These are phyloP conservation scores for Circaetus gallicus DNA, from an alignment of 2,113 vertebrate species.

Conservation along the genomic window DNA sequence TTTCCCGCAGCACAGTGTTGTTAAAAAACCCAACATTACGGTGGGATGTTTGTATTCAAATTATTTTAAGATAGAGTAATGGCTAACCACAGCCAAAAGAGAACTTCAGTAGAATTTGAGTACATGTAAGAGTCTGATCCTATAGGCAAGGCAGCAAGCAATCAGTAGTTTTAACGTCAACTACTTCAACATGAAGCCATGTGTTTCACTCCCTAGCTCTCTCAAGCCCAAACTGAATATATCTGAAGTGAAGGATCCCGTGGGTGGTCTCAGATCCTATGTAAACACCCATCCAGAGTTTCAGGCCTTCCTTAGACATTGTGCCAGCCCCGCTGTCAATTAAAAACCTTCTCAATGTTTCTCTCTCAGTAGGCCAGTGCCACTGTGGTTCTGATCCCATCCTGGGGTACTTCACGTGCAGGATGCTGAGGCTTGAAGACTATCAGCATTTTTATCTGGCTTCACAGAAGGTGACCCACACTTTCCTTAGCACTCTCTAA, in stretches of 20 bases:
- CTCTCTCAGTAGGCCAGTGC: no score
- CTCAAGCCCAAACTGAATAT: not conserved
- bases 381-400: fast-evolving
- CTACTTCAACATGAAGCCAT: not conserved
- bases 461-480: fast-evolving
- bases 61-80: not conserved
- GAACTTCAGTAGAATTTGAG: not conserved
- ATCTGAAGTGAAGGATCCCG: not conserved
- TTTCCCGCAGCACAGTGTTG: not conserved
- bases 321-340: not conserved
- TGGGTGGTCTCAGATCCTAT: not conserved
- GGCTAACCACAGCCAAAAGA: not conserved
- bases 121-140: fast-evolving
- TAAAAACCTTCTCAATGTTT: not conserved
- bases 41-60: not conserved
- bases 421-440: not conserved
- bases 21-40: not conserved
- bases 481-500: fast-evolving
- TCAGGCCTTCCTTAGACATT: fast-evolving
- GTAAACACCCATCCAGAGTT: not conserved
- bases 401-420: fast-evolving
- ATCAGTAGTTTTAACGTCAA: no score
- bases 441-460: fast-evolving
- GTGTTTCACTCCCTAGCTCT: not conserved
- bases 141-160: no score